These are phyloP conservation scores for Pampusana beccarii DNA, from an alignment of 2,113 vertebrate genomes.

Conservation along the genomic window DNA sequence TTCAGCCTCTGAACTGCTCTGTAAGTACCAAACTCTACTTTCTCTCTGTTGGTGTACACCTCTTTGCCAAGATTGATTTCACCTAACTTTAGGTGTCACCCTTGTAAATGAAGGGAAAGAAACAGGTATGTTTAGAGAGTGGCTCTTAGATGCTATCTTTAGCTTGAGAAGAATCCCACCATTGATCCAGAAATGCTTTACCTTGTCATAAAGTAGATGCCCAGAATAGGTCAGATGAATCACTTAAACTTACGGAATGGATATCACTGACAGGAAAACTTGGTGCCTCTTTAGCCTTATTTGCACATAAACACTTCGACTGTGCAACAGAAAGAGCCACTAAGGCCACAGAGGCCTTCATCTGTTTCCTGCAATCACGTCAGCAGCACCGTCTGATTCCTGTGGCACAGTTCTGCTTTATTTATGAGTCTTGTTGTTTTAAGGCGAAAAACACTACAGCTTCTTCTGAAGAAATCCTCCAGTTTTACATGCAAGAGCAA, in stretches of 20 bases:
- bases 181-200: neutral
- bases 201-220: neutral
- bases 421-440: constrained; percentile 31
- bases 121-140: neutral
- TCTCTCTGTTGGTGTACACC: neutral
- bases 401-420: neutral
- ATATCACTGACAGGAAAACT: neutral
- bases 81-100: neutral
- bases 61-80: neutral
- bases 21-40: neutral
- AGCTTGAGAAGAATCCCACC: neutral
- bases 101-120: neutral
- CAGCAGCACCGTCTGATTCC: neutral
- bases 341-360: neutral
- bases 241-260: neutral
- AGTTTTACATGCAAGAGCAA: neutral
- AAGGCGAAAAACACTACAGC: neutral
- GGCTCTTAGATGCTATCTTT: neutral
- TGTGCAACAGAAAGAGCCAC: neutral
- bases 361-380: neutral
- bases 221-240: neutral
- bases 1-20: neutral
- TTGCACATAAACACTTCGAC: neutral
- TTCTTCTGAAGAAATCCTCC: constrained; percentile 30
- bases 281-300: neutral